Conservation (phyloP, 2,797 vertebrate species). For the Geotrypetes seraphini region DNA sequence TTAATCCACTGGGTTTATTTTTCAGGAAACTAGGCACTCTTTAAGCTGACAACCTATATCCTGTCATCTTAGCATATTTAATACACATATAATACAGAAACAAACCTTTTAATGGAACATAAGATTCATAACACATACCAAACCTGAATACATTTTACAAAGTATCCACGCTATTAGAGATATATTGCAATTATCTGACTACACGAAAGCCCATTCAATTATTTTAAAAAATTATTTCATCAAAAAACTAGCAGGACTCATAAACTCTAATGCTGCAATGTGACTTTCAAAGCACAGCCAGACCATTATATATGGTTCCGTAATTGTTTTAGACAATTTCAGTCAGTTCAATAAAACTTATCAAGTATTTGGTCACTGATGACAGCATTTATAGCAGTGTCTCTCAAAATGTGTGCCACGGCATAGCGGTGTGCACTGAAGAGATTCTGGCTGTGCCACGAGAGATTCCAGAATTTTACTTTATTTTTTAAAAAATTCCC, state of each 20-base stretch:
- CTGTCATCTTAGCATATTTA: slow-evolving; percentile 1
- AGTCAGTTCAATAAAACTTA: too few species aligned
- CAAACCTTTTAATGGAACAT: background rate
- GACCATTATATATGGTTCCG: background rate
- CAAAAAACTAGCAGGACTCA: background rate
- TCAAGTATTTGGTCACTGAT: too few species aligned
- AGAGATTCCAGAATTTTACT: too few species aligned
- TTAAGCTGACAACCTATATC: slow-evolving; percentile 1
- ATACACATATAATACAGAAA: slow-evolving; percentile 2
- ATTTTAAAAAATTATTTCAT: slow-evolving; percentile 8
- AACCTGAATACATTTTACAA: slow-evolving; percentile 17
- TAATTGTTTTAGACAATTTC: too few species aligned
- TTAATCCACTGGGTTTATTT: too few species aligned
- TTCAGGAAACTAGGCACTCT: slow-evolving; percentile 23
- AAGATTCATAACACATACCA: slow-evolving; percentile 1
- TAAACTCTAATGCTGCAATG: background rate
- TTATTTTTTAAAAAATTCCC: too few species aligned
- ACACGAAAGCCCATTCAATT: background rate
- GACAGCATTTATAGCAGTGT: too few species aligned
- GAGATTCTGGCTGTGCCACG: too few species aligned
- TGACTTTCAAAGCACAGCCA: fast-evolving
- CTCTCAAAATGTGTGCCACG: too few species aligned
- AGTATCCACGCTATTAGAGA: slow-evolving; percentile 1
- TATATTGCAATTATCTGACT: background rate
- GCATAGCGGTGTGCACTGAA: too few species aligned